These are phyloP conservation scores for Spinibarbus caldwelli DNA, from an alignment of 2,797 vertebrate species.

Conservation along the genomic window DNA sequence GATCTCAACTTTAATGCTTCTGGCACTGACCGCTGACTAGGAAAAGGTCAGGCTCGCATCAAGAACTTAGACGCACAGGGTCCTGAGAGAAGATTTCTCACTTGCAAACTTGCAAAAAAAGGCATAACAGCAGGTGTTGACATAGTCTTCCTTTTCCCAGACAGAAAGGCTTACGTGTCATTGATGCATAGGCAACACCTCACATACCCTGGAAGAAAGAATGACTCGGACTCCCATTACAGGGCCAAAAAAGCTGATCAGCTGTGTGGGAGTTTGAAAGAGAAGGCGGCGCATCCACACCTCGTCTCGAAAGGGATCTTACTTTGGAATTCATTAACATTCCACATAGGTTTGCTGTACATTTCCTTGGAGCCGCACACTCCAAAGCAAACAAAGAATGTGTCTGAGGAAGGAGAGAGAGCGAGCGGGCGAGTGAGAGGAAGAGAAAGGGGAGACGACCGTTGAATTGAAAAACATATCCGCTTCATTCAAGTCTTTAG, in stretches of 20 bases:
- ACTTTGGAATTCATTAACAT: constrained; percentile 74
- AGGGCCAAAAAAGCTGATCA: constrained; percentile 18
- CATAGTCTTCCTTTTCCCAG: constrained; percentile 7
- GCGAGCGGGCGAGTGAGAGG: constrained; percentile 50
- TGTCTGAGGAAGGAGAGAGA: constrained; percentile 59
- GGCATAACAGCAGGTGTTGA: constrained; percentile 16
- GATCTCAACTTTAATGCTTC: constrained; percentile 17
- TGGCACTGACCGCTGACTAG: constrained; percentile 11
- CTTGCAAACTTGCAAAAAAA: constrained; percentile 36
- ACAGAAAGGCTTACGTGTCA: background rate
- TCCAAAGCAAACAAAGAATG: constrained; percentile 70
- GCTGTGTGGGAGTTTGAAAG: constrained; percentile 24
- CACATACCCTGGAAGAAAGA: constrained; percentile 16
- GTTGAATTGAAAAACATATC: constrained; percentile 74
- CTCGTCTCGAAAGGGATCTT: constrained; percentile 65
- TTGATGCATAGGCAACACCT: constrained; percentile 5
- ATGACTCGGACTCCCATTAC: constrained; percentile 15
- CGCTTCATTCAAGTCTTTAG: constrained; percentile 66
- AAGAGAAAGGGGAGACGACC: constrained; percentile 61
- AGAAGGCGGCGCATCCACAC: constrained; percentile 19
- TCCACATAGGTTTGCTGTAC: constrained; percentile 79
- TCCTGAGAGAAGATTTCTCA: constrained; percentile 44
- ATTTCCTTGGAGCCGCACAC: constrained; percentile 77
- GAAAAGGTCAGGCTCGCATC: constrained; percentile 39
- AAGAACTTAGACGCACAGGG: background rate